Evolutionary conservation across 2,797 vertebrate species (phyloP).

Genomic region (Alouatta caraya): DNA sequence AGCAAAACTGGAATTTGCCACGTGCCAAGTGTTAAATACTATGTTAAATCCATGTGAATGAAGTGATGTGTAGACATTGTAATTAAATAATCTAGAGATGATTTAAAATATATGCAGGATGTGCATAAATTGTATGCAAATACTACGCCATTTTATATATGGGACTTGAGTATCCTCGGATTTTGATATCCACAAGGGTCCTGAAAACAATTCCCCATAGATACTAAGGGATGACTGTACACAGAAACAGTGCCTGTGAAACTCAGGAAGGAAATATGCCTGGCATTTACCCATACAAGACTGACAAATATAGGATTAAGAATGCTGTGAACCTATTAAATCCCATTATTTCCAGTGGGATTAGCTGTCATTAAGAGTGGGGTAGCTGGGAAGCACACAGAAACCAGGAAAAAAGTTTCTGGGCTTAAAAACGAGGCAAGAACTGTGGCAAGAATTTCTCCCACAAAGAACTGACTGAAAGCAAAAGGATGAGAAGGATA

Average conservation of each 20-base stretch:
- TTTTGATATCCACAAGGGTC: neutral
- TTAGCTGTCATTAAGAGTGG: neutral
- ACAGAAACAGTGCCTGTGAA: neutral
- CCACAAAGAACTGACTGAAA: neutral
- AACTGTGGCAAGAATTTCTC: neutral
- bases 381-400: neutral
- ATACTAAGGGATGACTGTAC: neutral
- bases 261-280: neutral
- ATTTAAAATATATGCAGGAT: neutral
- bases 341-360: neutral
- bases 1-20: neutral
- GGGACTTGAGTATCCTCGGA: neutral
- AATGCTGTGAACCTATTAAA: neutral
- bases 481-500: neutral
- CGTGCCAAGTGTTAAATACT: neutral
- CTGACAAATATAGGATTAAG: neutral
- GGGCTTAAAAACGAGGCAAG: neutral
- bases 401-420: neutral
- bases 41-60: neutral
- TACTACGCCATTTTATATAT: neutral
- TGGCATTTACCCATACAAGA: neutral
- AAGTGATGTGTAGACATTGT: neutral
- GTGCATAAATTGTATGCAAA: neutral
- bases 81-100: neutral
- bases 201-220: neutral